Base-by-base conservation (phyloP, 2,113 vertebrate species). In the Stictonetta naevosa region DNA sequence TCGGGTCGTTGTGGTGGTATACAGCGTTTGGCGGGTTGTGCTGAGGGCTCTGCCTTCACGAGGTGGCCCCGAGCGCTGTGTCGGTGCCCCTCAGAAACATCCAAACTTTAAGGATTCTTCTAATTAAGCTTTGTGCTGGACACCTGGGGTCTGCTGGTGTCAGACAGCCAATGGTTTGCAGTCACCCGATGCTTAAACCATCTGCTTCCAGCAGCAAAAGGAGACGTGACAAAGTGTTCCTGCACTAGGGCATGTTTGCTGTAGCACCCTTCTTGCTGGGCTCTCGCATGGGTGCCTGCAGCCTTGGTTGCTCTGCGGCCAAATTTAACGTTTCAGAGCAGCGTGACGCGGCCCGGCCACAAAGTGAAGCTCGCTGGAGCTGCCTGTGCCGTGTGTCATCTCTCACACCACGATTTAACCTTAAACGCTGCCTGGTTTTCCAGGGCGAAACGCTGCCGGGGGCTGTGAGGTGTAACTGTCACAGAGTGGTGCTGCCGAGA, bases 261-360 rank as follows among this genome's bases (percentile, higher is more conserved):
- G 26, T 8, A 60, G 68, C 31, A 4, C 4, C 0, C 15, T 31
- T 26, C 6, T 14, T 26, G 13, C 20, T 34, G 3, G 20, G 9
- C 23, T 56, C 55, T 44, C 16, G 13, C 23, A 2, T 5, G 13
- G 20, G 48, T 10, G 12, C 22, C 31, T 29, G n/a, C 36, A 71
- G n/a, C 69, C 4, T 4, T 28, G n/a, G 3, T 19, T 48, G 48
- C 23, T n/a, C 23, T 1, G 23, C 38, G 34, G 34, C 23, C 44
- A 2, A 13, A 64, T 20, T 48, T 16, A 11, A 34, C 55, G 12
- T 26, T n/a, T n/a, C 20, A 9, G 60, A 23, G 58, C 12, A 22
- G 5, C 3, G 12, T 2, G 42, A 0, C 3, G 1, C 3, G 55
- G 25, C 26, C 40, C 10, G 58, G 18, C 38, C 13, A 1, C 10